phyloP scores from a whole-genome alignment of 2,113 vertebrate species.

The Lepus americanus region DNA sequence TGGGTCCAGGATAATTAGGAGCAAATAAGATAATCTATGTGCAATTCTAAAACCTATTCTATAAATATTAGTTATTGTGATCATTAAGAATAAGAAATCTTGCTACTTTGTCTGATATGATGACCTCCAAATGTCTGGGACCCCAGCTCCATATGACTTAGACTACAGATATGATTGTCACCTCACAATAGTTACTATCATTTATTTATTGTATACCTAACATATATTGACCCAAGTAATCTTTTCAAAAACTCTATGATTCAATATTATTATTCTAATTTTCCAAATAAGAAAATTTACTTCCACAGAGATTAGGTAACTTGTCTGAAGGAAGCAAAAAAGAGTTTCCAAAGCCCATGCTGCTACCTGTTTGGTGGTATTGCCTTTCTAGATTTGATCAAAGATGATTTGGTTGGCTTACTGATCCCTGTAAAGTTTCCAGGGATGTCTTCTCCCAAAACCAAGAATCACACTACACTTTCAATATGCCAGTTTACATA shows the following conservation, averaged over 20 bases:
- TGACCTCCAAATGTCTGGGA: background rate
- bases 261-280: background rate
- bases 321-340: background rate
- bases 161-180: background rate
- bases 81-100: background rate
- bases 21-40: background rate
- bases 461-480: background rate
- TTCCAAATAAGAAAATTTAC: constrained; percentile 49
- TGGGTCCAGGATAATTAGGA: background rate
- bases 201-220: background rate
- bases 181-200: background rate
- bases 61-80: background rate
- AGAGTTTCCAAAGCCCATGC: background rate
- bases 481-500: background rate
- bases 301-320: background rate
- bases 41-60: background rate
- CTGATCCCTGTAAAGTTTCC: too few relatives aligned
- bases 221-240: background rate
- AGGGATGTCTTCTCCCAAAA: background rate
- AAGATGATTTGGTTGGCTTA: background rate
- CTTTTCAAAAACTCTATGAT: background rate
- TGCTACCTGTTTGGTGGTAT: background rate
- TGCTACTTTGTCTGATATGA: background rate
- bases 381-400: background rate
- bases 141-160: background rate